Evolutionary conservation across 2,797 vertebrate species (phyloP), one percentile per base, ranked within the genome.

Genomic region (Rhyacichthys aspro): DNA sequence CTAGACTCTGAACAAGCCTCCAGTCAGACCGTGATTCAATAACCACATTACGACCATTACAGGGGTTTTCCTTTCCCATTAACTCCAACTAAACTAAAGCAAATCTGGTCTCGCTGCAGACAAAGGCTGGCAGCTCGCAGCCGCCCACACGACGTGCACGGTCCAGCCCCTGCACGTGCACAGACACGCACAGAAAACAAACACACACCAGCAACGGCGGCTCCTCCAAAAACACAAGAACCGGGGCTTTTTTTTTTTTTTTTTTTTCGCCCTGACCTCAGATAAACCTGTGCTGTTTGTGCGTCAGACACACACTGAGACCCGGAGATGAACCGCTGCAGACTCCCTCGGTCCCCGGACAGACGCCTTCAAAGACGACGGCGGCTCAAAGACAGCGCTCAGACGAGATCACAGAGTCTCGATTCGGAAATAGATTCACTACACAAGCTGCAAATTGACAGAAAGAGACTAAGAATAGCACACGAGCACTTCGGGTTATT

Each of bases 381-480:
- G 55, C 61, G 36, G 68, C 70, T 64, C 50, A 18, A 23, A 58
- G 67, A 63, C 16, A 16, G 64, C 63, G 60, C 64, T 43, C 72
- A 18, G 66, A 74, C 62, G 49, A 63, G 55, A 84, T 86, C 77
- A 81, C 61, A 84, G 62, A 72, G 67, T 15, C 55, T 36, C 3
- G 48, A 62, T 78, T 73, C 23, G 17, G 46, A 74, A 79, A 82
- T 68, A 81, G 77, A 82, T 56, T 44, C 58, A 60, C 18, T 46
- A 41, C 55, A 72, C 63, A 17, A 66, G 72, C 63, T 59, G 74
- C 52, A 62, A 71, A 76, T 68, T 74, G 66, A 80, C 65, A 64
- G 48, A 71, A 75, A 62, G 43, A 0, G 18, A 2, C 77, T 84
- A 83, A 83, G 71, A 80, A 88, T 85, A 88, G 79, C 70, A 38